Evolutionary conservation across 2,797 vertebrate genomes (phyloP).

Genomic region (Smutsia gigantea): DNA sequence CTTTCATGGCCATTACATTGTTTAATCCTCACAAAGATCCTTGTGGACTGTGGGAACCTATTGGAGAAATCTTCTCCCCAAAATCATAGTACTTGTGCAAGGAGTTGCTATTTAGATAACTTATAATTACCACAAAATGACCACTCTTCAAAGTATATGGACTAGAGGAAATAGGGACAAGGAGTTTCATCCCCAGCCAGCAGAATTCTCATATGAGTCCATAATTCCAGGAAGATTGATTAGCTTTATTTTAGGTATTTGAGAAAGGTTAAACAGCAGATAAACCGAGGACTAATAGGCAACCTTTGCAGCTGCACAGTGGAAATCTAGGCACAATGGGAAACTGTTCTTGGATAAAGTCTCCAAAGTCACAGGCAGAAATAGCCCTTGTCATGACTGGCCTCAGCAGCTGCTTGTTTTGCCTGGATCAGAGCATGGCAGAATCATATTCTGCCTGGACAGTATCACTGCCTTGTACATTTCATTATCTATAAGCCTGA

Average conservation of each 20-base stretch:
- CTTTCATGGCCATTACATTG: not conserved
- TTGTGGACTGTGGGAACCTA: not conserved
- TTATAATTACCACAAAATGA: not conserved
- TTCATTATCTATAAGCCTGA: conserved; percentile 64
- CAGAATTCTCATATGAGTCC: not conserved
- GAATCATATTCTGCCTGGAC: conserved; percentile 41
- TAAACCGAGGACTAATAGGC: conserved; percentile 68
- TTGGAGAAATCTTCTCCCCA: not conserved
- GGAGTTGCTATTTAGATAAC: conserved; percentile 16
- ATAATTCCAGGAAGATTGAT: not conserved
- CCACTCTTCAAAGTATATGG: not conserved
- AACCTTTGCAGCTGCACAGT: conserved; percentile 64
- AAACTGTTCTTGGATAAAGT: conserved; percentile 71
- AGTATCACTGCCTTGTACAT: conserved; percentile 31
- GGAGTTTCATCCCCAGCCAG: not conserved
- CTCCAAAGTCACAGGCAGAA: conserved; percentile 66
- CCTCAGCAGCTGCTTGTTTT: conserved; percentile 65
- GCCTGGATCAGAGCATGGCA: conserved; percentile 56
- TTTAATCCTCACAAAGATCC: conserved; percentile 25
- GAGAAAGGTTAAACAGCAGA: conserved; percentile 35
- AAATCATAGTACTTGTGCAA: not conserved
- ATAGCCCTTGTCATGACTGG: conserved; percentile 68
- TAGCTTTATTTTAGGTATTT: conserved; percentile 42
- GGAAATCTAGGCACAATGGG: conserved; percentile 60
- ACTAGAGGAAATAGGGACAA: not conserved